phyloP scores from a whole-genome alignment of 2,888 invertebrate species.

The Orchestes rusci region DNA sequence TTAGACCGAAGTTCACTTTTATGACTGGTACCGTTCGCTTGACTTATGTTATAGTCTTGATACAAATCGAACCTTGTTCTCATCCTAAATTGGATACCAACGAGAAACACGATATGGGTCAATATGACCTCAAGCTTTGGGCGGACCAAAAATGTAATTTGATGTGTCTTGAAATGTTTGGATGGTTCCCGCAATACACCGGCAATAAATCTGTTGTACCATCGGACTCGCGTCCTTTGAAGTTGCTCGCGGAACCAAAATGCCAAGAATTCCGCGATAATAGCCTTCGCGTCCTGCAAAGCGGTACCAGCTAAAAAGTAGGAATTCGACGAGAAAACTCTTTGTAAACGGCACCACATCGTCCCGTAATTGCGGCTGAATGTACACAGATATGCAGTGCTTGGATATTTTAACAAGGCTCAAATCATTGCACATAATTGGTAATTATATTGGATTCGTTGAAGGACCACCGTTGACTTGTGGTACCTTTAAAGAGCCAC shows the following conservation, averaged over 20 bases:
- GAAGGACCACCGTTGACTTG: too few relatives aligned
- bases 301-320: constrained; percentile 28
- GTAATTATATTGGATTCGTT: too few relatives aligned
- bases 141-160: too few relatives aligned
- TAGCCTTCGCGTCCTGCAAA: constrained; percentile 29
- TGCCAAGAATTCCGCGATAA: constrained; percentile 35
- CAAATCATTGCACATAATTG: constrained; percentile 5
- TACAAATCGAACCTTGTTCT: too few relatives aligned
- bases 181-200: too few relatives aligned
- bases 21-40: too few relatives aligned
- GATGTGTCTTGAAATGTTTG: too few relatives aligned
- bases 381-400: constrained; percentile 26
- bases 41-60: too few relatives aligned
- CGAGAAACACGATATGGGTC: too few relatives aligned
- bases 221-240: constrained; percentile 16
- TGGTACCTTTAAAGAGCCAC: constrained; percentile 9
- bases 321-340: constrained; percentile 27
- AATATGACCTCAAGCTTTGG: too few relatives aligned
- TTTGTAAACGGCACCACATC: constrained; percentile 27
- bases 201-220: constrained; percentile 10
- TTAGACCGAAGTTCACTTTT: too few relatives aligned
- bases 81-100: too few relatives aligned
- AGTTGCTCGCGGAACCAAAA: constrained; percentile 28
- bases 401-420: constrained; percentile 14
- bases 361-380: constrained; percentile 37